Base-by-base conservation (phyloP, 1,140 invertebrate genomes). In the Telenomus remus region DNA sequence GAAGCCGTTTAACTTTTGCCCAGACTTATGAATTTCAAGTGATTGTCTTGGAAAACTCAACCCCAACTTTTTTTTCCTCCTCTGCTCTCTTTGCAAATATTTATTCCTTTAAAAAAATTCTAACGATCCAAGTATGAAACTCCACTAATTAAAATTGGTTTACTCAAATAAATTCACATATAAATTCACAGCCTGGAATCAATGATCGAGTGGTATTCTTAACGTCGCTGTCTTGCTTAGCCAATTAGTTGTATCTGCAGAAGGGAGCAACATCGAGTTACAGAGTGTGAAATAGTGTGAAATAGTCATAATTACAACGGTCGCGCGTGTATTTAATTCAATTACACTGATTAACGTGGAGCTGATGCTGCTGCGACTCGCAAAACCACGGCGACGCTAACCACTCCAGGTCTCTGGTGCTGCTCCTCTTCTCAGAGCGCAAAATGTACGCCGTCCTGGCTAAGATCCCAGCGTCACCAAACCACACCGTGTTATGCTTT, bases 301-400 rank as follows among this genome's bases (percentile, higher is more conserved):
- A 88, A 87, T 88, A 87, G 85, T 88, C 84, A 87, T 87, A 88
- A 88, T 87, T 88, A 86, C 85, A 88, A 85, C 83, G 86, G 85
- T 85, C 86, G 85, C 86, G 85, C 81, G 84, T 81, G 83, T 84
- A 82, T 82, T 82, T 87, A 86, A 88, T 88, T 87, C 84, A 87
- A 88, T 87, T 88, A 87, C 81, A 61, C 82, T 87, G 86, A 88
- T 88, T 88, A 88, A 87, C 84, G 85, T 84, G 80, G 82, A 80
- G 80, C 76, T 85, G 84, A 83, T 84, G 78, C 80, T 78, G 72
- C 46, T 55, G 69, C 55, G 35, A 34, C 57, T 66, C 71, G 74
- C 71, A 76, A 60, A 71, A 65, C 64, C 55, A 55, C 55, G 59
- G 55, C 56, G 34, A 64, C 37, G 59, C 63, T 68, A 71, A 74